phyloP scores from a whole-genome alignment of 2,888 invertebrate genomes.

The Galeruca laticollis region DNA sequence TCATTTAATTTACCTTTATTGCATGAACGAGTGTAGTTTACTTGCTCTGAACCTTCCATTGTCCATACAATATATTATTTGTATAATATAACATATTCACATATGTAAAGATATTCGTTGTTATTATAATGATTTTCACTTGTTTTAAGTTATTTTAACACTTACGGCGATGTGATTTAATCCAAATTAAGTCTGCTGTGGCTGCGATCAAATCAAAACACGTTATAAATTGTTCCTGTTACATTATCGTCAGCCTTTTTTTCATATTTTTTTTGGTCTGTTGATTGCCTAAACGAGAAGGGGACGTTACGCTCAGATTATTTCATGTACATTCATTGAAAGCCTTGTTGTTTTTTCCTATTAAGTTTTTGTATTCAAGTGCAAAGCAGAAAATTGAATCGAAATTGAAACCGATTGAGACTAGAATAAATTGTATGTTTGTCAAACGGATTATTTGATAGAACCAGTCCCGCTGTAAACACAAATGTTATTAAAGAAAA shows the following conservation, averaged over 20 bases:
- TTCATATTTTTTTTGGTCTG: constrained; percentile 3
- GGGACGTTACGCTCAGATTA: constrained; percentile 7
- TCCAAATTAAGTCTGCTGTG: neutral
- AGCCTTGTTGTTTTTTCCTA: constrained; percentile 5
- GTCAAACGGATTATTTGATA: neutral
- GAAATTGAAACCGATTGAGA: neutral
- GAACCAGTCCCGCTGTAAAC: too few species aligned
- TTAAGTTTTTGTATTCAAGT: constrained; percentile 1
- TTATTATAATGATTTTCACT: too few species aligned
- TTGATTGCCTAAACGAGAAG: constrained; percentile 7
- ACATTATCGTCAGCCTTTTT: neutral
- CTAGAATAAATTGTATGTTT: neutral
- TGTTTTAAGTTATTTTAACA: too few species aligned
- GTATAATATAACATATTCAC: too few species aligned
- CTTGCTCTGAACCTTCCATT: too few species aligned
- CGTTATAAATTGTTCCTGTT: constrained; percentile 6
- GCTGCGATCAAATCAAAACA: neutral
- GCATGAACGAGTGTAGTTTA: too few species aligned
- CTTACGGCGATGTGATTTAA: neutral
- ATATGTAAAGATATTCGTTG: too few species aligned
- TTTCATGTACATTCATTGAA: neutral
- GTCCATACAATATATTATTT: too few species aligned
- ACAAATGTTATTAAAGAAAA: too few species aligned
- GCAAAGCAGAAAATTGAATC: constrained; percentile 11
- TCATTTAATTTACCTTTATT: too few species aligned